Evolutionary conservation across 2,113 vertebrate species (phyloP).

Genomic region (Thamnophis sirtalis): DNA sequence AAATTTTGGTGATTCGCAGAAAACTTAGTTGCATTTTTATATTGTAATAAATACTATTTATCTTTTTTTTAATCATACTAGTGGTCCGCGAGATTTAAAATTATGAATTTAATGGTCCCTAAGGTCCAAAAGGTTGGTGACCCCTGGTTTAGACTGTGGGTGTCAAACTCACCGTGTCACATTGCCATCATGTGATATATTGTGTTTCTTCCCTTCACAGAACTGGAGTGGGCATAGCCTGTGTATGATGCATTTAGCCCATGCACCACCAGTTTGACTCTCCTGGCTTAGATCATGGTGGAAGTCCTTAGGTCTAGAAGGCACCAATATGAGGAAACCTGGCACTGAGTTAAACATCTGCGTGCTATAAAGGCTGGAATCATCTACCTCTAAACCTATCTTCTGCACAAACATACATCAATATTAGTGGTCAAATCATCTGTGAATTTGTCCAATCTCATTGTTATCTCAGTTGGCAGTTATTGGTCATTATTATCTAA

Average conservation of each 20-base stretch:
- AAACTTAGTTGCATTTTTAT: too few species aligned
- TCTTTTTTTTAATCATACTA: too few species aligned
- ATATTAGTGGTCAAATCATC: background rate
- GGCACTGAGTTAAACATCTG: background rate
- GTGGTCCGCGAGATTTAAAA: too few species aligned
- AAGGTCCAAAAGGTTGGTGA: too few species aligned
- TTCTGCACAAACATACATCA: background rate
- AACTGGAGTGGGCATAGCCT: too few species aligned
- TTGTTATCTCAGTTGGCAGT: background rate
- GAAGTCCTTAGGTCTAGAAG: background rate
- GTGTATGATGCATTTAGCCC: too few species aligned
- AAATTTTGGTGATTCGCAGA: too few species aligned
- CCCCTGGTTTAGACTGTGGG: background rate
- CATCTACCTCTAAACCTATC: background rate
- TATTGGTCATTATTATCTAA: background rate
- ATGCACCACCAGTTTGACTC: too few species aligned
- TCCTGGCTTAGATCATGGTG: background rate
- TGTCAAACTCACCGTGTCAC: background rate
- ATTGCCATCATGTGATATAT: too few species aligned
- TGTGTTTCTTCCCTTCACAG: too few species aligned
- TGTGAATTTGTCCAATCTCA: background rate
- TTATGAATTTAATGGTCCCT: too few species aligned
- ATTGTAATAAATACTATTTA: too few species aligned
- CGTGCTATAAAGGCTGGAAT: background rate
- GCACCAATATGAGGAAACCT: background rate